These are phyloP conservation scores for Dendrolimus kikuchii DNA, from an alignment of 1,140 invertebrate species.

Conservation along the genomic window DNA sequence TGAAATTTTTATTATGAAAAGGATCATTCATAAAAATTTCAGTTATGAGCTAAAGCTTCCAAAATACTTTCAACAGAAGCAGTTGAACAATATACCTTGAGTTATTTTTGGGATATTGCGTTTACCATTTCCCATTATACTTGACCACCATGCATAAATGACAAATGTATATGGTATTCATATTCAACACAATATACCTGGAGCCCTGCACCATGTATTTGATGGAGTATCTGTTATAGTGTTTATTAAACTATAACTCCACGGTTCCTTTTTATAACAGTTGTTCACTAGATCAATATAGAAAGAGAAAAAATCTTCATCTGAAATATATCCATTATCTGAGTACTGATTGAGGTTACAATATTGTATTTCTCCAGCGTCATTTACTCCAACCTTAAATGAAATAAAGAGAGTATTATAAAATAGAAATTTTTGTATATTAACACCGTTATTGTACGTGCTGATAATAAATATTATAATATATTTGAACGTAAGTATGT, in stretches of 20 bases:
- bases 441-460: not conserved
- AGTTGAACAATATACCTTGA: too few species aligned
- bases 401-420: not conserved
- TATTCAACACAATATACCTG: constrained; percentile 37
- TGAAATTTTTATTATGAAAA: too few species aligned
- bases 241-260: constrained; percentile 27
- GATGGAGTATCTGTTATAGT: constrained; percentile 41
- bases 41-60: too few species aligned
- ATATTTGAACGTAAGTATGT: too few species aligned
- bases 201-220: constrained; percentile 70
- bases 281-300: constrained; percentile 13
- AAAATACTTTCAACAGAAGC: too few species aligned
- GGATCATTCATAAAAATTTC: too few species aligned
- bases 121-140: too few species aligned
- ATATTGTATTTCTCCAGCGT: constrained; percentile 75
- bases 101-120: too few species aligned
- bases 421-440: not conserved
- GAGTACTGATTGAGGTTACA: constrained; percentile 71
- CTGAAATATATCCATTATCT: constrained; percentile 73
- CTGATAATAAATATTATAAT: not conserved
- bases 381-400: constrained; percentile 69
- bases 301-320: constrained; percentile 53
- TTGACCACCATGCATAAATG: too few species aligned
- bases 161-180: too few species aligned
- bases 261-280: constrained; percentile 19